These are phyloP conservation scores for Cairina moschata DNA, from an alignment of 2,113 vertebrate genomes.

Conservation along the genomic window DNA sequence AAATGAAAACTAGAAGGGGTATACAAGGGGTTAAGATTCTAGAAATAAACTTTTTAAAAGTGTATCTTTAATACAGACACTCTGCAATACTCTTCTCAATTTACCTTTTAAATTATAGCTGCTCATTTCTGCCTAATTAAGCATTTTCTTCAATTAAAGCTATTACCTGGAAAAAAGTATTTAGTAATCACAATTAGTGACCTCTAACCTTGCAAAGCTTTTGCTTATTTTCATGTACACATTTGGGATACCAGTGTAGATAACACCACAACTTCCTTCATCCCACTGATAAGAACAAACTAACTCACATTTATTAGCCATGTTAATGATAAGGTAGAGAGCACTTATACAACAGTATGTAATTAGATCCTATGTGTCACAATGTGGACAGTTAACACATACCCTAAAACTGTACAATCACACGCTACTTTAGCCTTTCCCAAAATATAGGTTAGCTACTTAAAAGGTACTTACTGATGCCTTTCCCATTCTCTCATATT, in stretches of 20 bases:
- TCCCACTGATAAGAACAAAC: neutral
- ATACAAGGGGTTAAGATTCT: neutral
- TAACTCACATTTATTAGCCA: conserved; percentile 13
- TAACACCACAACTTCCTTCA: neutral
- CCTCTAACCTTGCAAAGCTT: conserved; percentile 6
- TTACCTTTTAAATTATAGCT: neutral
- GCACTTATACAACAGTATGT: neutral
- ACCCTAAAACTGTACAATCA: neutral
- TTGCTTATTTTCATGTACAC: conserved; percentile 1
- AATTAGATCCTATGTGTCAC: neutral
- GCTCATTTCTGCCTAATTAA: conserved; percentile 31
- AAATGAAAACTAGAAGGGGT: neutral
- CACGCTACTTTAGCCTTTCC: neutral
- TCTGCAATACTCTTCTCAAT: neutral
- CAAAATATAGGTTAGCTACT: neutral
- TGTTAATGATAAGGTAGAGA: neutral
- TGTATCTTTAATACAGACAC: neutral
- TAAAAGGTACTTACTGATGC: neutral
- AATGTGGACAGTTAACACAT: neutral
- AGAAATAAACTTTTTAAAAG: neutral
- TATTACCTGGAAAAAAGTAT: neutral
- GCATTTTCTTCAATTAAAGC: conserved; percentile 26
- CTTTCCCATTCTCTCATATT: neutral
- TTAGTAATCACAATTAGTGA: conserved; percentile 20
- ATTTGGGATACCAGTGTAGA: neutral